Base-by-base conservation (phyloP, 2,797 vertebrate species). In the Threskiornis aethiopicus region DNA sequence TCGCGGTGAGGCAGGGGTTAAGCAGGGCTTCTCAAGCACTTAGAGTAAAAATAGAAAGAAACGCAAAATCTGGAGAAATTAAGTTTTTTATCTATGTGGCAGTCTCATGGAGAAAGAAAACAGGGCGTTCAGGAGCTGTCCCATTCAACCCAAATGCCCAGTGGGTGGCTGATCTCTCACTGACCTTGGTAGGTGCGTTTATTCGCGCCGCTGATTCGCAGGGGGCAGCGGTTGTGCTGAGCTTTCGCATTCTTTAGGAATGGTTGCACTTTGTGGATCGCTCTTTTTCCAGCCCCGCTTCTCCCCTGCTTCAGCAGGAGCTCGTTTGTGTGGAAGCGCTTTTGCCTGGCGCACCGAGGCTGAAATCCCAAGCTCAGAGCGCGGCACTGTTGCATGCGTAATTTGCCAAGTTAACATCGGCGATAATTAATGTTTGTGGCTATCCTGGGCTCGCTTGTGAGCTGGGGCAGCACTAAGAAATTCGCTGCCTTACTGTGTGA, bases 341-440 rank as follows among this genome's bases (percentile, higher is more conserved):
- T 87, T 47, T 51, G 28, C 42, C 47, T 13, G 7, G 41, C 25
- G 4, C 1, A 1, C 57, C 16, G 61, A 72, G 39, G 42, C 44
- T 67, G 80, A 41, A 54, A 42, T 54, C 39, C 47, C 65, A 15
- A 47, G 72, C 73, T 86, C 17, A 2, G 79, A 42, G 9, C 3
- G 9, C 4, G 0, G 64, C 51, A 8, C 46, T 8, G 35, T 33
- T 22, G 35, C 15, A 0, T 41, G 54, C 0, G 0, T 31, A 8
- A 31, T 37, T 44, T 79, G 83, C 67, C 78, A 42, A 44, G 55
- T 39, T 65, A 31, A 21, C 39, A 2, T 19, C 1, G 2, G 33
- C 21, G 42, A 8, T 76, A 37, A 66, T 81, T 28, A 16, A 33
- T 9, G 11, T 61, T 51, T 47, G 47, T 37, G 47, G 33, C 67